These are phyloP conservation scores for Machimus atricapillus DNA, from an alignment of 2,888 invertebrate species.

Conservation along the genomic window DNA sequence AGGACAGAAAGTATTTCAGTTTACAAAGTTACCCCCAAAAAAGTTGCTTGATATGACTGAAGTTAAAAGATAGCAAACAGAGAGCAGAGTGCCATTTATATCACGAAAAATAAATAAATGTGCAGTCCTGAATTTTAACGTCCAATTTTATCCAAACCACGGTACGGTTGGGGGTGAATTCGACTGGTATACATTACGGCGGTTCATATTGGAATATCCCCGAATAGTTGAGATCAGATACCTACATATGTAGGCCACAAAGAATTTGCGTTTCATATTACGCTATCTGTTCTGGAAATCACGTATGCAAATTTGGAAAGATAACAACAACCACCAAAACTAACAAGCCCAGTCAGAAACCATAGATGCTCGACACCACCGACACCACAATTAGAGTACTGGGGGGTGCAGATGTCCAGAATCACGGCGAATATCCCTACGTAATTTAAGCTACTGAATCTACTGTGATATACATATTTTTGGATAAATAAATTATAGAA, in stretches of 20 bases:
- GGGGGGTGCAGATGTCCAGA: not conserved
- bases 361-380: not conserved
- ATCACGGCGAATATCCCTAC: not conserved
- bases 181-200: not conserved
- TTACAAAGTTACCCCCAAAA: not conserved
- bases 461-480: slow-evolving; percentile 10
- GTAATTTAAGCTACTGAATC: not conserved
- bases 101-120: not conserved
- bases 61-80: not conserved
- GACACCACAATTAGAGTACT: slow-evolving; percentile 7
- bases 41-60: not conserved
- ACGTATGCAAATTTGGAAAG: slow-evolving; percentile 44
- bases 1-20: not conserved
- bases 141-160: not conserved
- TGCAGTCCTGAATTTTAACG: not conserved
- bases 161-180: not conserved
- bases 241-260: not conserved
- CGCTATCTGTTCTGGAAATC: slow-evolving; percentile 41
- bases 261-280: slow-evolving; percentile 25
- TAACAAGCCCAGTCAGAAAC: slow-evolving; percentile 36
- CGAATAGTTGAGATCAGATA: slow-evolving; percentile 3
- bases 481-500: slow-evolving; percentile 41
- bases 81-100: not conserved
- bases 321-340: slow-evolving; percentile 42
- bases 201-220: not conserved